Percentiles rank a stretch among this genome's conserved stretches.
Conservation (phyloP, 2,888 invertebrate species). For the Diaperis boleti region DNA sequence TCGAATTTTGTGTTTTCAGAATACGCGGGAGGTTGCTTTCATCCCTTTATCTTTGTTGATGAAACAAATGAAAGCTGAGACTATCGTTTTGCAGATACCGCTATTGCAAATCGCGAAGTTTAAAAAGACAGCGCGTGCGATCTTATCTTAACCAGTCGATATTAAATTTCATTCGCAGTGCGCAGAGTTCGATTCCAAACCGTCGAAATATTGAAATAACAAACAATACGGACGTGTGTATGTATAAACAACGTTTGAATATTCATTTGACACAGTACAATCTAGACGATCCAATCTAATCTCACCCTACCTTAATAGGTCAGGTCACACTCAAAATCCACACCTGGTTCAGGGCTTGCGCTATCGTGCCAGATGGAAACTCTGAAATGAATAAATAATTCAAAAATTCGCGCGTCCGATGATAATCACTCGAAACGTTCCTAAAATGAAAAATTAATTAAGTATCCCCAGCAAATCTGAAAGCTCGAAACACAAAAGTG, state of each 20-base stretch:
- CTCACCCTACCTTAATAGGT: conserved; percentile 37
- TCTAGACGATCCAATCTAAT: conserved; percentile 37
- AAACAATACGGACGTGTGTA: conserved; percentile 12
- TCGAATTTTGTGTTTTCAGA: too few species aligned
- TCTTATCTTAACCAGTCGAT: too few species aligned
- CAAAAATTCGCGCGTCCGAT: conserved; percentile 12
- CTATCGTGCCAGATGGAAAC: conserved; percentile 25
- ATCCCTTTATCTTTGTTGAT: too few species aligned
- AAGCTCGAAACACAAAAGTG: conserved; percentile 15
- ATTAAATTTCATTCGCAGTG: too few species aligned
- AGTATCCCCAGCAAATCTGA: conserved; percentile 11
- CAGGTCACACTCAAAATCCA: conserved; percentile 23
- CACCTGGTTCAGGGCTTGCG: conserved; percentile 31
- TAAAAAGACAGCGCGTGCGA: too few species aligned
- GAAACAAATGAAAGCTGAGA: too few species aligned
- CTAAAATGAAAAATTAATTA: background rate
- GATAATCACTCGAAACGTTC: conserved; percentile 10
- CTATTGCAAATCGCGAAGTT: too few species aligned
- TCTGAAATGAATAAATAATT: conserved; percentile 23
- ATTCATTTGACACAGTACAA: conserved; percentile 27
- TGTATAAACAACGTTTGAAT: conserved; percentile 16
- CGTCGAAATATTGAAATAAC: background rate
- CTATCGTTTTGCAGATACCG: too few species aligned
- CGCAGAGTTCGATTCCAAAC: too few species aligned
- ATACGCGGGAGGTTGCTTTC: too few species aligned